Base-by-base conservation (phyloP, 2,888 invertebrate genomes). In the Stictocephala bisonia region DNA sequence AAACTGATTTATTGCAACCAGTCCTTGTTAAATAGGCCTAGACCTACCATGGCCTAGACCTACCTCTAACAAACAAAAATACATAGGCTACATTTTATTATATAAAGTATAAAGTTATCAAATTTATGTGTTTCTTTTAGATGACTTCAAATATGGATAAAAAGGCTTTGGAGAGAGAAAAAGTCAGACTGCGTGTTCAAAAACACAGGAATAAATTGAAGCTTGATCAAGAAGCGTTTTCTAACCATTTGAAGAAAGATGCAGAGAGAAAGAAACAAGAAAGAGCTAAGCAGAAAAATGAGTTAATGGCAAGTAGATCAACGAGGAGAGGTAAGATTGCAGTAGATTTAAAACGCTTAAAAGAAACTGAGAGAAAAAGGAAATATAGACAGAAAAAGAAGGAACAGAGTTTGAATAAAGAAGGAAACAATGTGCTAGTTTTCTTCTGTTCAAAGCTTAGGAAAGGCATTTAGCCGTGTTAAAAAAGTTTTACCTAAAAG, bases 201-300 rank as follows among this genome's bases (percentile, higher is more conserved):
- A 64, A 64, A 64, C 41, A 64, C 41, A 40, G 64, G 64, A 40
- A 64, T 64, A 40, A 40, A 64, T 64, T 64, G 20, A 64, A 64
- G 24, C 64, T 64, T 64, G 64, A 64, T 41, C 64, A 64, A 40
- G 64, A 64, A 64, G 64, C 64, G 20, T 41, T 3, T 13, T 40
- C 35, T 64, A 64, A 64, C 22, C 41, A 64, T 40, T 64, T 41
- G 64, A 64, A 64, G 64, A 44, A 40, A 64, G 64, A 64, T 64
- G 64, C 41, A 64, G 64, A 64, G 64, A 64, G 64, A 64, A 64
- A 64, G 64, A 64, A 64, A 64, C 64, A 64, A 64, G 20, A 64
- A 64, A 64, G 64, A 40, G 64, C 64, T 26, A 40, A 64, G 60
- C 13, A 31, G 60, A 60, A 60, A 60, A 60, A 60, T 18, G 60